Base-by-base conservation (phyloP, 2,113 vertebrate species). In the Crotalus viridis region DNA sequence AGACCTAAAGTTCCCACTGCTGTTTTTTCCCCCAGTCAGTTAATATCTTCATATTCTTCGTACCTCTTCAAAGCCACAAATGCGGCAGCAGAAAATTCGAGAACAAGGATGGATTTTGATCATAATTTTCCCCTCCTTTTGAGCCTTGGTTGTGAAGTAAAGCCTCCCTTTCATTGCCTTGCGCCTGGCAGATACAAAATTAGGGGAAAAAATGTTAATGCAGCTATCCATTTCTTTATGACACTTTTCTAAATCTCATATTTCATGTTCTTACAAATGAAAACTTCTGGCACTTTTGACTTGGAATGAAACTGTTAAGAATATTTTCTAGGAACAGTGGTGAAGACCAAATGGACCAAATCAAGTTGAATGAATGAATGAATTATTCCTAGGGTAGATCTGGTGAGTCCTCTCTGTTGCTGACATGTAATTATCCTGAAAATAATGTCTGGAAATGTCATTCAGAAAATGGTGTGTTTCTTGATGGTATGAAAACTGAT, bases 131-230 rank as follows among this genome's bases (percentile, higher is more conserved):
- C 99, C 99, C 0, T 98, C 98, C 92, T 99, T 99, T 96, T 99
- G 99, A 0, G 98, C 97, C 96, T 98, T 99, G 89, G 98, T 98
- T 5, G 99, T 98, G 90, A 99, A 99, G 95, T 98, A 99, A 95
- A 99, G 97, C 51, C 99, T 96, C 10, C 99, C 99, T 92, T 99
- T 98, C 99, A 99, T 99, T 0, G 99, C 99, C 61, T 99, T 99
- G 92, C 99, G 98, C 93, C 99, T 99, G 97, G 52, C 91, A 0
- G 10, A 90, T 87, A 28, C 15, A 57, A 0, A 2, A 89, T 85
- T 26, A 69, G 24, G 57, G 13, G 46, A 1, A 0, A 89, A 33
- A 43, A 10, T 10, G 93, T 91, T 61, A 88, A 89, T 0, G 0
- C 88, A 46, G 7, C 90, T 5, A 15, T 52, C 17, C n/a, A 74